Evolutionary conservation across 2,797 vertebrate species (phyloP), one percentile per base, ranked within the genome.

Genomic region (Hirundo rustica): DNA sequence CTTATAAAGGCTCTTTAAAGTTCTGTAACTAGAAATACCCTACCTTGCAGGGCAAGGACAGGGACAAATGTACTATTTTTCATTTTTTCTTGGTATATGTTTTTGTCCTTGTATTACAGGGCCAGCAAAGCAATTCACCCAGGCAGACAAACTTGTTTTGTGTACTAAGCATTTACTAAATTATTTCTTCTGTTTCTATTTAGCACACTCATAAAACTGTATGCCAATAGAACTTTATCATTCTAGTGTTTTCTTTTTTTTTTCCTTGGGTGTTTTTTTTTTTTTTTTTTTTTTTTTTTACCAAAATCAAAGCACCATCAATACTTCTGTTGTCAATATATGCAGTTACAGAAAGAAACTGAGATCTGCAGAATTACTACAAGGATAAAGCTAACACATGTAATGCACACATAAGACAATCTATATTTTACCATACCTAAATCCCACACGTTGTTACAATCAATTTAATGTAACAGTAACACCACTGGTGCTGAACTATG

Each of bases 71-170:
- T 40, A 6, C 6, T 45, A 14, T n/a, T 80, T 45, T 75, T 81
- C 10, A 38, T 38, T 75, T 90, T 83, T 65, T 38, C 45, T 57
- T 58, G 9, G 36, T 76, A 13, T 62, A 19, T 34, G 12, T 51
- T 74, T 58, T 91, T 44, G 29, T 64, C 72, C 30, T 82, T 93
- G 54, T 11, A 62, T 51, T 93, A 91, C 70, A 93, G 70, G 76
- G 45, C 94, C 83, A 87, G 89, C 73, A 88, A 95, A 76, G 58
- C 53, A 79, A 84, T 93, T 91, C 42, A 84, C 32, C 19, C 7
- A 5, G 8, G 29, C 48, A 92, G 57, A 77, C 17, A 72, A 85
- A 84, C 40, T 70, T 83, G 15, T 60, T 93, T 82, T 77, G 47
- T 62, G 47, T 86, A 74, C 44, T 76, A 86, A 53, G 67, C 23